A percentile compares a stretch with the other conserved stretches of the same genome.
Evolutionary conservation across 2,113 vertebrate genomes (phyloP).

Genomic region (Antechinus stuartii): DNA sequence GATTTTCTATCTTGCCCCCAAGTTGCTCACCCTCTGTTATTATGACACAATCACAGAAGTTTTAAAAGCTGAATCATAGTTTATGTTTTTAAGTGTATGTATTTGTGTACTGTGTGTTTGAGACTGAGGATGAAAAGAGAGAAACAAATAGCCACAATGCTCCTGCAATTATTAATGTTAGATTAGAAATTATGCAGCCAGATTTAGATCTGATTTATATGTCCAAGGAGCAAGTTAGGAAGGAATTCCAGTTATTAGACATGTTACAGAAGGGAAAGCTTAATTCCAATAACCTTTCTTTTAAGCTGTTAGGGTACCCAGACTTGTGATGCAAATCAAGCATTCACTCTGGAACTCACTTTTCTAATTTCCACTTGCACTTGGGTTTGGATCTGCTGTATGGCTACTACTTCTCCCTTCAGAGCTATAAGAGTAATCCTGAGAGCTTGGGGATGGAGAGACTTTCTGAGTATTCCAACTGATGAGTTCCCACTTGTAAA

Average conservation of each 20-base stretch:
- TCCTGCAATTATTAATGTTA: background rate
- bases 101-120: background rate
- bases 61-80: slow-evolving; percentile 45
- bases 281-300: background rate
- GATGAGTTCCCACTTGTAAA: background rate
- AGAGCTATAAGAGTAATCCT: too few species aligned
- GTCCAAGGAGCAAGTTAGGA: fast-evolving
- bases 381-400: background rate
- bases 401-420: background rate
- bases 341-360: background rate
- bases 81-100: slow-evolving; percentile 49
- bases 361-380: background rate
- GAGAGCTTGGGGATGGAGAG: background rate
- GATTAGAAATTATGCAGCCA: background rate
- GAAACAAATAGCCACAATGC: background rate
- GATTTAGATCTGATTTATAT: background rate
- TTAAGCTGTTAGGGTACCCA: background rate
- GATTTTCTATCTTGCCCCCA: slow-evolving; percentile 74
- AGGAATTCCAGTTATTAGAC: background rate
- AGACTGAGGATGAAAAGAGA: background rate
- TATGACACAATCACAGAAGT: slow-evolving; percentile 78
- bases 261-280: background rate
- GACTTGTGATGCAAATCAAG: background rate
- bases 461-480: background rate
- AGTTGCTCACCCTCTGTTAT: slow-evolving; percentile 68